A percentile compares a stretch with the other conserved stretches of the same genome.
Evolutionary conservation across 1,140 invertebrate genomes (phyloP).

Genomic region (Papilio polyxenes): DNA sequence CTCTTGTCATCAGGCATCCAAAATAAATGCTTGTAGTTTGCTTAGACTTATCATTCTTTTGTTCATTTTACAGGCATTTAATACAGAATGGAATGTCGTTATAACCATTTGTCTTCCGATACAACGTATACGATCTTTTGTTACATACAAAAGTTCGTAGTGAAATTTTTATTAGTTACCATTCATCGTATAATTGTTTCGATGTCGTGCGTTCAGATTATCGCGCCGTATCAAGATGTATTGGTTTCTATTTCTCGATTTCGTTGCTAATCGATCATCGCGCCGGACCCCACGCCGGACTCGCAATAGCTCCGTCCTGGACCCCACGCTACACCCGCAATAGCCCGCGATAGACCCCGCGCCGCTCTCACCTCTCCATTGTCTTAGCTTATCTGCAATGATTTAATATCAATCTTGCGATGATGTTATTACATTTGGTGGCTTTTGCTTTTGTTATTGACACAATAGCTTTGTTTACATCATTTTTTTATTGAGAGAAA

Average conservation of each 20-base stretch:
- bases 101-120: not conserved
- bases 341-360: conserved; percentile 7
- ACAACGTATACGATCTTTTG: not conserved
- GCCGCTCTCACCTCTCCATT: conserved; percentile 44
- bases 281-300: not conserved
- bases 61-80: too few species aligned
- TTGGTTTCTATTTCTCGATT: conserved; percentile 38
- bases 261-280: conserved; percentile 43
- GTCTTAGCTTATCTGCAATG: conserved; percentile 48
- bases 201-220: conserved; percentile 17
- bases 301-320: too few species aligned
- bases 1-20: too few species aligned
- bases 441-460: conserved; percentile 50
- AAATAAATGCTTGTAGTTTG: too few species aligned
- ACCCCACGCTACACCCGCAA: too few species aligned
- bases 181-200: conserved; percentile 31
- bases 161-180: not conserved
- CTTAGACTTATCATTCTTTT: too few species aligned
- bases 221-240: conserved; percentile 4
- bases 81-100: too few species aligned
- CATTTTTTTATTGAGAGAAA: conserved; percentile 10
- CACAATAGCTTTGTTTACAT: conserved; percentile 28
- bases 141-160: not conserved
- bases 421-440: conserved; percentile 45
- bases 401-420: conserved; percentile 46